Evolutionary conservation across 2,888 invertebrate genomes (phyloP), one percentile per base, ranked within the genome.

Genomic region (Ferdinandea cuprea): DNA sequence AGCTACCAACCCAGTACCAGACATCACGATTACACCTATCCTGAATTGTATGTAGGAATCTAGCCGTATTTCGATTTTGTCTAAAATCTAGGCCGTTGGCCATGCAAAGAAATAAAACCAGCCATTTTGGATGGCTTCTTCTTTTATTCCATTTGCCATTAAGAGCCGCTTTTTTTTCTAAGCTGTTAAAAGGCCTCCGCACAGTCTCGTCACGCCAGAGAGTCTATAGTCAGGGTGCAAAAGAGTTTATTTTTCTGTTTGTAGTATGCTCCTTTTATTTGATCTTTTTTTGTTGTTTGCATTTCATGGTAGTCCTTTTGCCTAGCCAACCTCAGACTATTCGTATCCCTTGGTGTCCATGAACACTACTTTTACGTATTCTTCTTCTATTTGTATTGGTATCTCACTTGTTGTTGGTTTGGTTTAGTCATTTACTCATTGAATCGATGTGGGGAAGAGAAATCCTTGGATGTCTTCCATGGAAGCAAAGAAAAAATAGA

Each of bases 71-170:
- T 66, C 52, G 58, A 65, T 59, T 59, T 28, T 6, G 11, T 19
- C 13, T 28, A n/a, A 37, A 46, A 79, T 72, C 59, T 72, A 59
- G 72, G 78, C 42, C 78, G 46, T 21, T 65, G 37, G 42, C 54
- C 40, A 8, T 46, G 35, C 32, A 15, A 30, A n/a, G 69, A 61
- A 52, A 65, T 71, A 13, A 46, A 46, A 46, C 9, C 48, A 46
- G 28, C 7, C 59, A 48, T 46, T 50, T 58, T 5, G 40, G 42
- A 63, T 65, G 32, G 11, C 15, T 50, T 35, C 28, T 35, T 42
- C 28, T 37, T 15, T 56, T 48, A 40, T 71, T 71, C 56, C 71
- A 58, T 46, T 72, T 71, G 48, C 52, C 48, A 72, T 66, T 79
- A 58, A 66, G 56, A 69, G 40, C 19, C 30, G 11, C 37, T 66